A percentile compares a stretch with the other conserved stretches of the same genome.
Conservation (phyloP, 35 echinoderm and acorn worm species). For the Acanthaster planci region DNA sequence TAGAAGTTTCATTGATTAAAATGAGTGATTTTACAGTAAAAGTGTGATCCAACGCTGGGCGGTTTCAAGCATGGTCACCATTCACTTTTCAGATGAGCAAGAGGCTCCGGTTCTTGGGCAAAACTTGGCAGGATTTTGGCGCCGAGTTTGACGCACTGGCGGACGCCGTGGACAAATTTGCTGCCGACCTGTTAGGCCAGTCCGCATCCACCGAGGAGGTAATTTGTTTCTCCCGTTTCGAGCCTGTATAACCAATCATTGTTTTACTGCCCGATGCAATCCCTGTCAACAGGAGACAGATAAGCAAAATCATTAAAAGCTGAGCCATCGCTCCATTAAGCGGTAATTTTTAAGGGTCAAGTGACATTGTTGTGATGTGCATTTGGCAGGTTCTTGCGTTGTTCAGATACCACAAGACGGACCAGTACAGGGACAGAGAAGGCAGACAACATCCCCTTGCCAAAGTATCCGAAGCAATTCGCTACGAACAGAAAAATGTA, state of each 20-base stretch:
- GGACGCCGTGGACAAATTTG: slow-evolving; percentile 32
- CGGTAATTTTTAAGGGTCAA: no score
- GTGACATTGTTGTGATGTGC: neutral
- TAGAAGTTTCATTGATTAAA: no score
- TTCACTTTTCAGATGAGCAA: neutral
- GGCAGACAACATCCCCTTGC: neutral
- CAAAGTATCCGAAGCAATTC: slow-evolving; percentile 41
- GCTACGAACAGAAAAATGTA: slow-evolving; percentile 43
- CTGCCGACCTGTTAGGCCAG: slow-evolving; percentile 39
- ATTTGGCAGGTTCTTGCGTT: neutral
- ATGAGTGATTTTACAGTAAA: neutral
- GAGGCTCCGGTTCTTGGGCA: neutral
- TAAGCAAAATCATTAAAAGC: no score
- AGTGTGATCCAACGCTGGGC: neutral
- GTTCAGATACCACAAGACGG: neutral
- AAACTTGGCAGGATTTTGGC: slow-evolving; percentile 35
- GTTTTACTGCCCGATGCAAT: no score
- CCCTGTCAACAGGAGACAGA: no score
- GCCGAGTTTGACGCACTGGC: slow-evolving; percentile 12
- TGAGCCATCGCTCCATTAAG: no score
- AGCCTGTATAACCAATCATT: no score
- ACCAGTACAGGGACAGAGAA: neutral
- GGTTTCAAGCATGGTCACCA: neutral
- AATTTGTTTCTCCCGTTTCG: no score
- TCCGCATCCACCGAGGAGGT: slow-evolving; percentile 37